Evolutionary conservation across 1,140 invertebrate species (phyloP), one percentile per base, ranked within the genome.

Genomic region (Dinoponera quadriceps): DNA sequence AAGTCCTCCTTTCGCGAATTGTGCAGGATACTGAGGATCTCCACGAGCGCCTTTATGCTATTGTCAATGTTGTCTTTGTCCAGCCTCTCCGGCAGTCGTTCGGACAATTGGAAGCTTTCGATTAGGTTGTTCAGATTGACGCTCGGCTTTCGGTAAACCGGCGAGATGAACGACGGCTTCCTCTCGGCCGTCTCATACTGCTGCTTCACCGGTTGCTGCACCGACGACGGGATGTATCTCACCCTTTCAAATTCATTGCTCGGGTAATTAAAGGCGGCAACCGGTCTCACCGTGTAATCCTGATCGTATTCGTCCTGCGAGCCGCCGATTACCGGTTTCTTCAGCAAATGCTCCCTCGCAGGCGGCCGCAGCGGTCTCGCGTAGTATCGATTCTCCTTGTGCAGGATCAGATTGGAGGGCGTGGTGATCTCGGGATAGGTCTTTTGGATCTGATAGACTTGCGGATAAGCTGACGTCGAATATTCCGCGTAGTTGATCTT

Each of bases 1-100:
- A 71, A 60, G 16, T 89, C 80, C 0, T 87, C 81, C 9, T 88
- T 90, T 33, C 89, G 92, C 3, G 85, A 89, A 7, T 81, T 86
- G 14, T 96, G 96, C 18, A 97, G 93, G 55, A 95, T 95, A 66
- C 96, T 95, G 2, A 97, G 90, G 49, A 97, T 97, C 88, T 96
- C 96, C 13, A 97, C 95, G 20, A 97, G 92, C 0, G 97, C 97
- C 89, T 95, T 96, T 44, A 97, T 97, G 57, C 97, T 97, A 55
- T 96, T 96, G 78, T 97, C 96, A 33, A 97, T 96, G 88, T 97
- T 98, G 75, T 97, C 96, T 49, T 95, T 95, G 29, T 96, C 97
- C 2, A 97, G 94, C 14, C 95, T 96, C 83, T 97, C 96, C 0
- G 97, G 97, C 63, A 98, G 92, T 48, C 96, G 95, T 92, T 97